Evolutionary conservation across 30 jellyfish, hydroid and myxozoan species (phyloP), one percentile per base, ranked within the genome.

Genomic region (Phacellophora camtschatica): DNA sequence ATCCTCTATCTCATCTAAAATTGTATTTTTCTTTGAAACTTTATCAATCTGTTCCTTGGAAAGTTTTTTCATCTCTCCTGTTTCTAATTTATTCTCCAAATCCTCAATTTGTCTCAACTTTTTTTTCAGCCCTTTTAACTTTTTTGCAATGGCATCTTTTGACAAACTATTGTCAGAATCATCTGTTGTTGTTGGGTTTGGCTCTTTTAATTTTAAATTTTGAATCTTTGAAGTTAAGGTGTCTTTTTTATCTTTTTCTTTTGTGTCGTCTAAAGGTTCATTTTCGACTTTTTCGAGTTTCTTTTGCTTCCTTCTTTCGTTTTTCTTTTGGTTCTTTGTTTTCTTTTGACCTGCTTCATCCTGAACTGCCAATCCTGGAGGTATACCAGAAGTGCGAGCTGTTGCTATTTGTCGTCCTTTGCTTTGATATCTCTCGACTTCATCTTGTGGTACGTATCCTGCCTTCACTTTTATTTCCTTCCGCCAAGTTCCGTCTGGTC

Each of bases 401-500:
- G 79, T 66, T 9, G 73, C 74, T 29, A 77, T 63, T 50, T 82
- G 90, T 25, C 82, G 85, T 24, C 96, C 96, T 36, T 73, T 88
- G 65, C 96, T 84, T 77, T 94, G 97, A 45, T 84, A 94, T 37
- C 87, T 74, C 50, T 82, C 96, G n/a, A 72, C 96, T 82, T 95
- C 99, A 67, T 95, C 99, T 2, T 94, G 98, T 2, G 97, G 97
- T 4, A 95, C 96, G 55, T 89, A 95, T 13, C 99, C 99, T 27
- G 94, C 97, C 68, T 90, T 95, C 5, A 95, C 98, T 31, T 67
- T 81, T 20, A 96, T 76, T 37, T 89, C 98, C 62, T 90, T 95
- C 54, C 99, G 63, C 98, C 98, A 86, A 2, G 99, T 77, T 53
- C 99, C 99, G 64, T 95, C 99, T 1, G 99, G 99, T 68, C 99